These are phyloP conservation scores for Pelvicachromis taeniatus DNA, from an alignment of 2,113 vertebrate species.

Conservation along the genomic window DNA sequence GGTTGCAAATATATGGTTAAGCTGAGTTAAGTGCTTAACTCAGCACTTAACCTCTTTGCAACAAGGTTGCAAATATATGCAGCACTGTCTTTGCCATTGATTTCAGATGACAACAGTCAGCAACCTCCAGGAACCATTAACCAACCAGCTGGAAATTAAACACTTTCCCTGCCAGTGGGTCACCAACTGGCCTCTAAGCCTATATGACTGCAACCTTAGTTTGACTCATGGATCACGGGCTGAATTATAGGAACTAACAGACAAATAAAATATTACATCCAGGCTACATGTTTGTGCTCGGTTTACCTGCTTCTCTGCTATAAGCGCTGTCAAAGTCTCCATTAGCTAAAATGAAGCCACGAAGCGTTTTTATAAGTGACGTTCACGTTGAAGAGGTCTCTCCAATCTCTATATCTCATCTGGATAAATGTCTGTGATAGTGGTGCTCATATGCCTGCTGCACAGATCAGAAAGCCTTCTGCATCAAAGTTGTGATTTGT, in stretches of 20 bases:
- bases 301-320: not conserved
- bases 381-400: not conserved
- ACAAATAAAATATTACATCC: not conserved
- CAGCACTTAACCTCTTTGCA: too few species aligned
- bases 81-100: not conserved
- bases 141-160: too few species aligned
- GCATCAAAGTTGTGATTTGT: not conserved
- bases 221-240: not conserved
- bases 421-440: not conserved
- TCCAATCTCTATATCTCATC: not conserved
- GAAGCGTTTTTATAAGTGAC: not conserved
- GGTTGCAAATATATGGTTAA: too few species aligned
- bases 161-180: not conserved
- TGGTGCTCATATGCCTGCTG: not conserved
- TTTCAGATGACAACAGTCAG: not conserved
- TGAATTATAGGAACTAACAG: not conserved
- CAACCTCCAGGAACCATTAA: too few species aligned
- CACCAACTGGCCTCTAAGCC: too few species aligned
- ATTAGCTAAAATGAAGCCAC: accelerated
- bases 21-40: too few species aligned
- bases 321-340: not conserved
- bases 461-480: not conserved
- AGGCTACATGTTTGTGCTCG: not conserved
- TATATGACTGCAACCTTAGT: too few species aligned
- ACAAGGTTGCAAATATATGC: not conserved